Evolutionary conservation across 2,888 invertebrate genomes (phyloP).

Genomic region (Nomada fucata): DNA sequence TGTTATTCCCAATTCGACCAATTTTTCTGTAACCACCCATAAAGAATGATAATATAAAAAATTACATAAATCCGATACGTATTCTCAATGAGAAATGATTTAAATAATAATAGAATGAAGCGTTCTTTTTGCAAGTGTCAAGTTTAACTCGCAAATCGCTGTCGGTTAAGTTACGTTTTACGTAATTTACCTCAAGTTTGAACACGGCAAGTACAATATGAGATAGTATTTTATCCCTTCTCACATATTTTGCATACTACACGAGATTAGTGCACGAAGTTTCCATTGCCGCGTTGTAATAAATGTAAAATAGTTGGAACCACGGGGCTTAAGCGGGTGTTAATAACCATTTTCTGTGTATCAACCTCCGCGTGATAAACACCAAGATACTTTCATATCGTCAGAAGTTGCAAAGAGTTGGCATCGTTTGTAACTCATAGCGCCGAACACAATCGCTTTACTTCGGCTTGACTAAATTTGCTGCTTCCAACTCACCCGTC

Average conservation of each 20-base stretch:
- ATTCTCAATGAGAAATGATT: too few relatives aligned
- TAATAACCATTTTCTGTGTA: conserved; percentile 39
- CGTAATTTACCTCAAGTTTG: not conserved
- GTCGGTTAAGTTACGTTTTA: not conserved
- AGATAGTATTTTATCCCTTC: not conserved
- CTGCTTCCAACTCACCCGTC: conserved; percentile 61
- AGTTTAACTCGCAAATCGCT: not conserved
- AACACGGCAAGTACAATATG: not conserved
- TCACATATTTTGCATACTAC: not conserved
- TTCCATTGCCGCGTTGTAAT: not conserved
- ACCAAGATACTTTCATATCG: conserved; percentile 29
- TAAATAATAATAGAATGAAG: too few relatives aligned
- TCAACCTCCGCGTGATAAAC: conserved; percentile 39
- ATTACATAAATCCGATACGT: too few relatives aligned
- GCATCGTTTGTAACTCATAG: conserved; percentile 63
- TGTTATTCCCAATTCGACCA: too few relatives aligned
- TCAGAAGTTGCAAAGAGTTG: conserved; percentile 53
- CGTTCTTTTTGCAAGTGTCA: not conserved
- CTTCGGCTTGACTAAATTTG: conserved; percentile 68
- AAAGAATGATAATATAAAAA: too few relatives aligned
- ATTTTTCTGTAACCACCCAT: too few relatives aligned
- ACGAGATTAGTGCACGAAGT: conserved; percentile 8
- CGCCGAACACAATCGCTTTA: conserved; percentile 72
- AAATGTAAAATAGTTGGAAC: conserved; percentile 16
- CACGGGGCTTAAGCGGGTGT: conserved; percentile 13